Conservation (phyloP, 2,113 vertebrate genomes). For the Talpa occidentalis region DNA sequence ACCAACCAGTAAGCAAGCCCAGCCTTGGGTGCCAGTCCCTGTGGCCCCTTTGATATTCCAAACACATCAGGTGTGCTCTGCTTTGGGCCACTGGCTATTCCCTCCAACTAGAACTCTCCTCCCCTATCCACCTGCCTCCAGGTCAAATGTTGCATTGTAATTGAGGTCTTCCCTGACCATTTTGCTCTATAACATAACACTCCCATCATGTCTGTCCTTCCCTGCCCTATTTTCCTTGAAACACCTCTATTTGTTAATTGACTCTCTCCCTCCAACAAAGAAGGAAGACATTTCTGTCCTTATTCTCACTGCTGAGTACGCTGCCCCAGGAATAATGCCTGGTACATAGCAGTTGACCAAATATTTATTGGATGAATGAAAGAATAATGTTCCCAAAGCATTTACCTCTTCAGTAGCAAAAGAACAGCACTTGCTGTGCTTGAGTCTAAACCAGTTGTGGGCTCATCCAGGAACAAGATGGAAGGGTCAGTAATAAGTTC, state of each 20-base stretch:
- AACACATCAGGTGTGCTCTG: background rate
- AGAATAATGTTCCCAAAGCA: background rate
- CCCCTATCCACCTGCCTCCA: background rate
- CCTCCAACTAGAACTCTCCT: background rate
- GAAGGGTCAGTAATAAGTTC: slow-evolving; percentile 95
- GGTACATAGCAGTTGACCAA: background rate
- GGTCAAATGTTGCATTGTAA: background rate
- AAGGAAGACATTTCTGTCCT: background rate
- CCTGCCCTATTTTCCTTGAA: background rate
- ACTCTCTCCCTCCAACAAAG: background rate
- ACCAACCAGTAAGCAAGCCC: background rate
- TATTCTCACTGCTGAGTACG: background rate
- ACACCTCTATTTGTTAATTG: background rate
- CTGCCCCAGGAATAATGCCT: background rate
- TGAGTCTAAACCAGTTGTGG: slow-evolving; percentile 95
- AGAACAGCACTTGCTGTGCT: slow-evolving; percentile 96
- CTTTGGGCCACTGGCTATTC: background rate
- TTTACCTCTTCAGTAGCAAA: slow-evolving; percentile 92
- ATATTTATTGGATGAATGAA: background rate
- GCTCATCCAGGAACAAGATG: slow-evolving; percentile 96
- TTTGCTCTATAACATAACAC: background rate
- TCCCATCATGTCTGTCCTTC: background rate
- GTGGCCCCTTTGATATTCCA: background rate
- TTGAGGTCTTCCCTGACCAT: background rate
- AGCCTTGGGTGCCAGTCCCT: background rate